A percentile compares a stretch with the other conserved stretches of the same genome.
These are phyloP conservation scores for Gallinago stenura DNA, from an alignment of 2,797 vertebrate genomes.

Conservation along the genomic window DNA sequence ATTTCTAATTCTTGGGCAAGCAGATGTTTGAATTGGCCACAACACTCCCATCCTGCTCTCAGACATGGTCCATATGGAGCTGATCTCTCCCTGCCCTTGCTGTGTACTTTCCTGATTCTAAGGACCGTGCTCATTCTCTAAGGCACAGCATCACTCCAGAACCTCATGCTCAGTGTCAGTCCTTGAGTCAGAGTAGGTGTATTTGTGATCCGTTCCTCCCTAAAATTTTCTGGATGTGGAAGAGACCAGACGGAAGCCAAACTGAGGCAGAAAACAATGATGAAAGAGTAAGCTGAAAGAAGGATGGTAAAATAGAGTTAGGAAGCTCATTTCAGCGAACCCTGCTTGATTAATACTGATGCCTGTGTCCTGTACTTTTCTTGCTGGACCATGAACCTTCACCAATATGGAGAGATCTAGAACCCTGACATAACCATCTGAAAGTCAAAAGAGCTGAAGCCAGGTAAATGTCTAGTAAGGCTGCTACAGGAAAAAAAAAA, in stretches of 20 bases:
- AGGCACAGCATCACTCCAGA: background rate
- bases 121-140: fast-evolving
- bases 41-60: background rate
- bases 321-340: background rate
- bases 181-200: background rate
- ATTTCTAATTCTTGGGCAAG: background rate
- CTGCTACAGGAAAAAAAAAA: background rate
- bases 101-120: background rate
- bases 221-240: background rate
- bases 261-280: background rate
- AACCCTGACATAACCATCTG: background rate
- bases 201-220: background rate
- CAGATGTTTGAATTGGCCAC: background rate
- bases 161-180: fast-evolving
- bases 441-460: slow-evolving; percentile 8
- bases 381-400: background rate
- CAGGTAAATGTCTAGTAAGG: background rate
- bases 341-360: background rate
- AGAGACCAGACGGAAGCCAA: background rate
- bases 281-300: background rate
- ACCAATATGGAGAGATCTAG: background rate
- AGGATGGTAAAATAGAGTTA: background rate
- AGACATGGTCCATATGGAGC: background rate
- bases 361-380: background rate
- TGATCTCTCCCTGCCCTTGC: background rate